phyloP scores from a whole-genome alignment of 1,140 invertebrate species.

The Drosophila baimaii region DNA sequence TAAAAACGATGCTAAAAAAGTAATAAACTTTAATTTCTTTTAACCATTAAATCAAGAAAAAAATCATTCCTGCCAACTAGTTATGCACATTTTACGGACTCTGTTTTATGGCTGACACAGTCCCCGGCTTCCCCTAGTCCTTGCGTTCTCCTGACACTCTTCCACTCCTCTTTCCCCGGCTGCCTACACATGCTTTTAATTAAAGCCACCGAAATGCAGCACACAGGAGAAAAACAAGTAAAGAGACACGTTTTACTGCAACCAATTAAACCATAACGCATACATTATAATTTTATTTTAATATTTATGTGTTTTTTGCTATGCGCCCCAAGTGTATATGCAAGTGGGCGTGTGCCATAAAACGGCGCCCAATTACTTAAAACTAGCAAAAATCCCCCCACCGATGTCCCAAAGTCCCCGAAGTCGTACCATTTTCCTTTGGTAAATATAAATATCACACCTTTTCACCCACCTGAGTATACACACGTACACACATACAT shows the following conservation, averaged over 20 bases:
- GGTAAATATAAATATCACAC: slow-evolving; percentile 81
- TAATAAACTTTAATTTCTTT: slow-evolving; percentile 31
- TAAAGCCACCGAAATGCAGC: slow-evolving; percentile 63
- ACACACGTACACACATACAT: slow-evolving; percentile 29
- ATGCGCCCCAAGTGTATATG: slow-evolving; percentile 47
- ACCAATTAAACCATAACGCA: slow-evolving; percentile 77
- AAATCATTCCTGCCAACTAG: slow-evolving; percentile 12
- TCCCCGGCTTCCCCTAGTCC: slow-evolving; percentile 29
- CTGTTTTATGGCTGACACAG: slow-evolving; percentile 22
- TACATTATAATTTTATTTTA: slow-evolving; percentile 82
- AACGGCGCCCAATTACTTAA: slow-evolving; percentile 81
- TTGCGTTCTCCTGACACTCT: slow-evolving; percentile 27
- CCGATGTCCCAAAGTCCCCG: slow-evolving; percentile 37
- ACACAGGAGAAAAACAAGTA: slow-evolving; percentile 1
- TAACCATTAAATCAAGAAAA: slow-evolving; percentile 22
- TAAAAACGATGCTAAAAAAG: slow-evolving; percentile 4
- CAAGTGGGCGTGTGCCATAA: slow-evolving; percentile 53
- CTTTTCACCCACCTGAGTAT: slow-evolving; percentile 44
- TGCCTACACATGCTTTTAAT: slow-evolving; percentile 59
- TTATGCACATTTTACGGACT: slow-evolving; percentile 41
- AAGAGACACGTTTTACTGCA: slow-evolving; percentile 67
- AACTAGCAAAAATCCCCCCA: slow-evolving; percentile 76
- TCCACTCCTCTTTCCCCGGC: slow-evolving; percentile 4
- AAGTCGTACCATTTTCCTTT: slow-evolving; percentile 65
- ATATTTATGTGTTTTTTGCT: slow-evolving; percentile 75